Evolutionary conservation across 1,140 invertebrate genomes (phyloP).

Genomic region (Pomacea maculata): DNA sequence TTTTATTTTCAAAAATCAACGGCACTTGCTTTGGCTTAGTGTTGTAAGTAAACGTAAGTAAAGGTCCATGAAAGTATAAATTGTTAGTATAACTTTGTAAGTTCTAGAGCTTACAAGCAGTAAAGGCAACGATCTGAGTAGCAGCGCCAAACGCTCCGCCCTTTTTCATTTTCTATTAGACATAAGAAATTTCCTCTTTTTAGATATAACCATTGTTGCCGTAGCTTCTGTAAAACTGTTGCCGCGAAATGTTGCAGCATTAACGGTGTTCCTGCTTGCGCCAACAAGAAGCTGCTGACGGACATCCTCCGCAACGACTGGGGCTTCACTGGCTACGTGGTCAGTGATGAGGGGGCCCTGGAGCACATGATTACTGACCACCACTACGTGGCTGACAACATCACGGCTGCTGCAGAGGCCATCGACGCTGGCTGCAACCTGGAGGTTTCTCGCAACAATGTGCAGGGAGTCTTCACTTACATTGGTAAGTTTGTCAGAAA

Average conservation of each 20-base stretch:
- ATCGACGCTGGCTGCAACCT: conserved; percentile 23
- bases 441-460: conserved; percentile 21
- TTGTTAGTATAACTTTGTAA: no score
- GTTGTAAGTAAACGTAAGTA: no score
- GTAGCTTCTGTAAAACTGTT: no score
- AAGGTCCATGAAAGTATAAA: no score
- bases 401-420: conserved; percentile 42
- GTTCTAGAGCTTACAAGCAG: no score
- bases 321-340: conserved; percentile 60
- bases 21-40: no score
- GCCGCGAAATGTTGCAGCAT: conserved; percentile 33
- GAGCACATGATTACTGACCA: conserved; percentile 44
- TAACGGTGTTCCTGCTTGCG: conserved; percentile 61
- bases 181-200: no score
- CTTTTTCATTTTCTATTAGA: no score
- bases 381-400: conserved; percentile 37
- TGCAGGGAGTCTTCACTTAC: conserved; percentile 10
- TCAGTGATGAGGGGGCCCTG: conserved; percentile 58
- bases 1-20: no score
- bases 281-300: conserved; percentile 54
- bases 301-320: conserved; percentile 54
- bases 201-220: no score
- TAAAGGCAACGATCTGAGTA: no score
- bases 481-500: conserved; percentile 4
- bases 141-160: no score